Evolutionary conservation across 1,140 invertebrate genomes (phyloP), one percentile per base, ranked within the genome.

Genomic region (Stegodyphus mimosarum): DNA sequence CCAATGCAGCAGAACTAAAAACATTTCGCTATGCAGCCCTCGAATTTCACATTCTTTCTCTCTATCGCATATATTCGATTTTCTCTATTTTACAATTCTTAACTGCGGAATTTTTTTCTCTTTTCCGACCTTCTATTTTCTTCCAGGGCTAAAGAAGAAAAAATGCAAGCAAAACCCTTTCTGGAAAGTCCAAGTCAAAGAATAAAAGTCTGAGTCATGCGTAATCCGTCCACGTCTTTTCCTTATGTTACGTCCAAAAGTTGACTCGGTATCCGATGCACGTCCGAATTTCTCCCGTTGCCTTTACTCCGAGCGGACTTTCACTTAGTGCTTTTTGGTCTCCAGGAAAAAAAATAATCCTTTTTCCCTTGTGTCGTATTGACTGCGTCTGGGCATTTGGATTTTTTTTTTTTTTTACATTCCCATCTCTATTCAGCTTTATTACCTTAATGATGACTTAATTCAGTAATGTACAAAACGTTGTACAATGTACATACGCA

Each of bases 241-340:
- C 55, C 55, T 60, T 60, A 51, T 77, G 63, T 60, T 49, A 49
- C 63, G 48, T 48, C 13, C 55, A 60, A 60, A 15, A 11, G 9
- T 15, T 60, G 33, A 64, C 15, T 69, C 64, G 49, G 74, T 6
- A 55, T 9, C 10, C 78, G 3, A 17, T 67, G 63, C 80, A 83
- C 80, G 80, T 83, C 33, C 80, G 18, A 71, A 74, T 83, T 83
- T 83, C 52, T 52, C 60, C 80, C 71, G 74, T 83, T 74, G 71
- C 55, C 71, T 67, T 33, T 11, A 51, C 33, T 74, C 71, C 70
- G 66, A 9, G 13, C 33, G 80, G 70, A 74, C 80, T 74, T 73
- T 74, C 80, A 83, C 80, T 83, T 83, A 83, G 49, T 48, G 71
- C 49, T 50, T 83, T 83, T 72, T 49, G 69, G 72, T 66, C 79